Base-by-base conservation (phyloP, 2,888 invertebrate genomes). In the Harmothoe impar region DNA sequence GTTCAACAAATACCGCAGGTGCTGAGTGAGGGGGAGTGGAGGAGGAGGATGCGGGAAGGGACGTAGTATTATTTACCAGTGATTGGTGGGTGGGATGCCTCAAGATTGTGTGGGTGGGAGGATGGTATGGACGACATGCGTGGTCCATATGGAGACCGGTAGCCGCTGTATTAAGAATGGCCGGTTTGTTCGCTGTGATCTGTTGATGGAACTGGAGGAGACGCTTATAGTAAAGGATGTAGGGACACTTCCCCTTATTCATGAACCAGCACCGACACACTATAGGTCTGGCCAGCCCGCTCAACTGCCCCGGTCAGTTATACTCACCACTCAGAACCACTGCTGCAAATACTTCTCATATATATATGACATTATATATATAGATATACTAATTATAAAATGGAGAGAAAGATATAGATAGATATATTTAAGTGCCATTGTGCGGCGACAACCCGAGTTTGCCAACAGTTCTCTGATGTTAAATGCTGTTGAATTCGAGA, bases 281-380 rank as follows among this genome's bases (percentile, higher is more conserved):
- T 33, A n/a, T n/a, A 23, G 81, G 31, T 43, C 81, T 43, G 81
- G 43, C 81, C 81, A 43, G 10, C n/a, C 33, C 33, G 81, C 81
- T 81, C 81, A 81, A 81, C 33, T 20, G 43, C 81, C 81, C 35
- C 33, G 81, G 43, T 81, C 81, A 81, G 81, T 81, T 81, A 20
- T 77, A 77, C 20, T 15, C 33, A 43, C 43, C 81, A n/a, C n/a
- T n/a, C n/a, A 81, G 35, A 81, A 23, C 81, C 81, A 35, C 81
- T 81, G 81, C 81, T 81, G 81, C 81, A n/a, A 81, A 43, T 43
- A 43, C 43, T 43, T 43, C 10, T 43, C 43, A 43, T 43, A 43
- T 43, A 43, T 43, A 43, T 43, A 43, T 43, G 43, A 43, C 3
- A 43, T 43, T 43, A 43, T 43, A 43, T 43, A 43, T 43, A 43